A percentile compares a stretch with the other conserved stretches of the same genome.
These are phyloP conservation scores for Oryzias woworae DNA, from an alignment of 2,113 vertebrate species.

Conservation along the genomic window DNA sequence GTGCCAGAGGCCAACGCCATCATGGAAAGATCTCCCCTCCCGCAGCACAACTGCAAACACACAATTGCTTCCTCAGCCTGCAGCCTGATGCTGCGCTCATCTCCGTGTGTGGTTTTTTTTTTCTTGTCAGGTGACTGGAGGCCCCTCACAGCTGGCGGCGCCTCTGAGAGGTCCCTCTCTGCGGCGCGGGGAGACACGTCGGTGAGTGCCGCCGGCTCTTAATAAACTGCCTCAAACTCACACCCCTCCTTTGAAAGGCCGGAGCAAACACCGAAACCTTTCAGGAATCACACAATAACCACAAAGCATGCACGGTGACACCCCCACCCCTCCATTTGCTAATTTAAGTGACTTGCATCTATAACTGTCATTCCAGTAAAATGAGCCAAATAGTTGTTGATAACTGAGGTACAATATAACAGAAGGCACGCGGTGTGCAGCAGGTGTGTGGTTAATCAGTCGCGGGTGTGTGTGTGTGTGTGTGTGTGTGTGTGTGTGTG, in stretches of 20 bases:
- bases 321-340: conserved; percentile 40
- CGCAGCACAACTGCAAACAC: conserved; percentile 28
- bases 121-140: conserved; percentile 82
- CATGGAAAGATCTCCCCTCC: not conserved
- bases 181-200: conserved; percentile 83
- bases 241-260: conserved; percentile 17
- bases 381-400: conserved; percentile 68
- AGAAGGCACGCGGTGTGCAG: conserved; percentile 69
- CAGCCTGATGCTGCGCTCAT: conserved; percentile 10
- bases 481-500: no score
- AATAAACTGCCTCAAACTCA: conserved; percentile 31
- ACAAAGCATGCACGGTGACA: conserved; percentile 39
- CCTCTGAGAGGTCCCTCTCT: conserved; percentile 83
- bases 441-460: conserved; percentile 78
- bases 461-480: conserved; percentile 16
- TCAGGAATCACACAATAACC: conserved; percentile 45
- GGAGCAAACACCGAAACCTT: conserved; percentile 41
- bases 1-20: conserved; percentile 37
- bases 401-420: conserved; percentile 69
- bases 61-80: conserved; percentile 41
- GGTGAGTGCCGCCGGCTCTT: conserved; percentile 69
- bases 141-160: conserved; percentile 84
- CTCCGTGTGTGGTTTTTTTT: conserved; percentile 56
- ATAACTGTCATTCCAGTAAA: conserved; percentile 63
- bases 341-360: conserved; percentile 61